A percentile compares a stretch with the other conserved stretches of the same genome.
Evolutionary conservation across 1,140 invertebrate species (phyloP).

Genomic region (Drosophila orena): DNA sequence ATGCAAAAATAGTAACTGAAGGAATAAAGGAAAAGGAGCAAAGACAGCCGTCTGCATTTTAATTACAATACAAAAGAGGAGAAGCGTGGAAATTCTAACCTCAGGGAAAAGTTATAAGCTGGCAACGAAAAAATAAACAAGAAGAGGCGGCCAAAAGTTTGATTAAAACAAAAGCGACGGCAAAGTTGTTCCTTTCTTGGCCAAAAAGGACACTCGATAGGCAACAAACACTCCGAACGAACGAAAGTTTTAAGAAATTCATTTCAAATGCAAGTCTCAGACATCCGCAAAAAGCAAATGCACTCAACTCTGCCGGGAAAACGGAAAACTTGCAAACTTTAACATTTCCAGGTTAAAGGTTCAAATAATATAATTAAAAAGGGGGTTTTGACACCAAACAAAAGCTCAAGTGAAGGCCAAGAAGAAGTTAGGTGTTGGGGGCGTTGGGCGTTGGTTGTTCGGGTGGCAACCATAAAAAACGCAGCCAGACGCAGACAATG

Average conservation of each 20-base stretch:
- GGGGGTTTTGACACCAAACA: constrained; percentile 45
- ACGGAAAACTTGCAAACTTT: constrained; percentile 6
- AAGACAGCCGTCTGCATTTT: constrained; percentile 76
- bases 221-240: constrained; percentile 24
- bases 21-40: constrained; percentile 36
- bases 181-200: constrained; percentile 24
- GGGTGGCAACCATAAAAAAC: constrained; percentile 51
- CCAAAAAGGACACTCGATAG: constrained; percentile 45
- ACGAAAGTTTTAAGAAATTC: constrained; percentile 34
- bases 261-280: constrained; percentile 27
- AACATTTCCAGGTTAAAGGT: constrained; percentile 58
- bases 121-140: constrained; percentile 37
- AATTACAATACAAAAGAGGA: constrained; percentile 65
- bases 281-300: constrained; percentile 4
- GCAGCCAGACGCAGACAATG: constrained; percentile 61
- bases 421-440: constrained; percentile 24
- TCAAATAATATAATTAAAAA: constrained; percentile 64
- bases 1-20: constrained; percentile 29
- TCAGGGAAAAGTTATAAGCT: constrained; percentile 52
- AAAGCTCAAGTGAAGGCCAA: constrained; percentile 35
- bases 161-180: constrained; percentile 48
- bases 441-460: neutral
- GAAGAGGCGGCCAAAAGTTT: constrained; percentile 52
- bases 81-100: constrained; percentile 66
- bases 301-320: constrained; percentile 4